These are phyloP conservation scores for Rhabdornis inornatus DNA, from an alignment of 2,113 vertebrate genomes.

Conservation along the genomic window DNA sequence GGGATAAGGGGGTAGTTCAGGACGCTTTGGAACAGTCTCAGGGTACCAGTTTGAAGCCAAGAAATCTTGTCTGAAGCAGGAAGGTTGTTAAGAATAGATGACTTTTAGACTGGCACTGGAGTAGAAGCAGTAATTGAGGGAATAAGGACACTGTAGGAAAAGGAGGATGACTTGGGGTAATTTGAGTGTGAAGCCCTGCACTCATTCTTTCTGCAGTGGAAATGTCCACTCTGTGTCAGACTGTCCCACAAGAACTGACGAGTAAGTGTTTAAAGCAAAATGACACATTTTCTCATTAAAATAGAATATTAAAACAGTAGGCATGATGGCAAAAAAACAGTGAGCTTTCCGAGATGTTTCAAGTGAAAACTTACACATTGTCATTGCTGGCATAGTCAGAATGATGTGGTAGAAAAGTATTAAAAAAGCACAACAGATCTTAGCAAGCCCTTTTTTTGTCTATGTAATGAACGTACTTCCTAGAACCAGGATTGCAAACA, in stretches of 20 bases:
- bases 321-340: neutral
- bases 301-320: neutral
- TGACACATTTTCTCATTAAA: neutral
- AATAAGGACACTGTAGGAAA: neutral
- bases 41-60: neutral
- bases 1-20: neutral
- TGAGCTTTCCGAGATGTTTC: neutral
- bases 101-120: neutral
- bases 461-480: neutral
- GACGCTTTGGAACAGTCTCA: neutral
- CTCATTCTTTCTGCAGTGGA: neutral
- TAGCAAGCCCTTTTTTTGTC: neutral
- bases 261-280: neutral
- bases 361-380: neutral
- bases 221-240: neutral
- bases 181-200: neutral
- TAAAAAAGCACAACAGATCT: neutral
- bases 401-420: neutral
- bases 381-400: neutral
- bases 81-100: neutral
- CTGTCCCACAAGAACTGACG: neutral
- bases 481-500: neutral
- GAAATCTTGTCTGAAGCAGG: neutral
- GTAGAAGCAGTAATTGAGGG: neutral
- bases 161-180: accelerated